These are phyloP conservation scores for Nothoprocta perdicaria DNA, from an alignment of 2,113 vertebrate genomes.

Conservation along the genomic window DNA sequence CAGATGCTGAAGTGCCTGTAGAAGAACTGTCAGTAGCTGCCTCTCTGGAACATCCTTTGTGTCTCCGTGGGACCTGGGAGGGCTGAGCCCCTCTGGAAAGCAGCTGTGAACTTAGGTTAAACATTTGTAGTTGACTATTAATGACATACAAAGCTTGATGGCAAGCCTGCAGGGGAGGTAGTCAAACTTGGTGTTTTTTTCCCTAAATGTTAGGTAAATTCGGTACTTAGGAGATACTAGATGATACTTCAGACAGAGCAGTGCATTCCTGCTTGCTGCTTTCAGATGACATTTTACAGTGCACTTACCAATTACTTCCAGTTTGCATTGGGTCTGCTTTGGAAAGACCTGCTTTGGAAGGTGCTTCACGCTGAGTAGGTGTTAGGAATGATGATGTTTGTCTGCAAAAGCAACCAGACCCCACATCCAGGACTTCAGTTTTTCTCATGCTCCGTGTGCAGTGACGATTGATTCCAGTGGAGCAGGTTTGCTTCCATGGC, in stretches of 20 bases:
- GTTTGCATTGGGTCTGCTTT: too few species aligned
- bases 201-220: not conserved
- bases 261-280: not conserved
- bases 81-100: not conserved
- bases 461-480: accelerated
- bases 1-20: not conserved
- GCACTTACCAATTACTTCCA: too few species aligned
- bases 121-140: accelerated
- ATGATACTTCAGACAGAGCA: not conserved
- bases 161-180: not conserved
- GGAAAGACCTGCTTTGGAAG: too few species aligned
- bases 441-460: accelerated
- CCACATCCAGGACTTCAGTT: accelerated
- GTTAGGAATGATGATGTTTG: accelerated
- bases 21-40: not conserved
- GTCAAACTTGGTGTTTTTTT: too few species aligned
- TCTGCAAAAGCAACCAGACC: too few species aligned
- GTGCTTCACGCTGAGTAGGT: accelerated
- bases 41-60: not conserved
- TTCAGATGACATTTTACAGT: not conserved
- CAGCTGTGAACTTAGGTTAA: not conserved
- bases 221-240: not conserved
- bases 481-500: accelerated
- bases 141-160: not conserved
- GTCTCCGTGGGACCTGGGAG: accelerated